phyloP scores from a whole-genome alignment of 2,888 invertebrate species.

The Drosophila demipolita region DNA sequence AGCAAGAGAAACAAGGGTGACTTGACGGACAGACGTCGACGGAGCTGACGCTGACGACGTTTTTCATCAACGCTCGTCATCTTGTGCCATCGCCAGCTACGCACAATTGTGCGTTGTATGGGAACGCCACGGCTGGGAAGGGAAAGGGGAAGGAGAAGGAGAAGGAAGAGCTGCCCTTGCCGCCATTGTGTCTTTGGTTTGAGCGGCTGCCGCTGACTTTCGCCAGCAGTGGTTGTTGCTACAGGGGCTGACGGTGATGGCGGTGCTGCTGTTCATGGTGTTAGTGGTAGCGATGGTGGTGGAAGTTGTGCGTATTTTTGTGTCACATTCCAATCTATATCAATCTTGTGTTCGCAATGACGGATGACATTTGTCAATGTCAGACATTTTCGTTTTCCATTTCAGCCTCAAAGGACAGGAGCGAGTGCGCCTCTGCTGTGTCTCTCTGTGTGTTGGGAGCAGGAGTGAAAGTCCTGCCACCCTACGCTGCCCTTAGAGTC shows the following conservation, averaged over 20 bases:
- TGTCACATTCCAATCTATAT: slow-evolving; percentile 86
- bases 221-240: slow-evolving; percentile 48
- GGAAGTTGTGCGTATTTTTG: slow-evolving; percentile 82
- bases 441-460: slow-evolving; percentile 25
- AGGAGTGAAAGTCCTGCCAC: slow-evolving; percentile 32
- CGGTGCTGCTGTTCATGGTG: slow-evolving; percentile 12
- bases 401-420: slow-evolving; percentile 76
- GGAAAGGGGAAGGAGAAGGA: background rate
- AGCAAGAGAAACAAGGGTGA: slow-evolving; percentile 73
- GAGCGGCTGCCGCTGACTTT: slow-evolving; percentile 33
- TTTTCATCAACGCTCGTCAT: slow-evolving; percentile 83
- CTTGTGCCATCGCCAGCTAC: slow-evolving; percentile 78
- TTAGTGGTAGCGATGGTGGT: slow-evolving; percentile 39
- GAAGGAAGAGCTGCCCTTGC: slow-evolving; percentile 47
- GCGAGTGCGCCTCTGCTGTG: slow-evolving; percentile 38
- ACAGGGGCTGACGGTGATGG: slow-evolving; percentile 38
- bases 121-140: slow-evolving; percentile 23
- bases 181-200: slow-evolving; percentile 65
- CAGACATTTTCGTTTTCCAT: slow-evolving; percentile 85
- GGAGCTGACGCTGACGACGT: slow-evolving; percentile 62
- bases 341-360: slow-evolving; percentile 86
- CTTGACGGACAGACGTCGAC: slow-evolving; percentile 82
- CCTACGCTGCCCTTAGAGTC: slow-evolving; percentile 64
- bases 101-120: slow-evolving; percentile 69
- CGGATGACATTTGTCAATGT: slow-evolving; percentile 86